Base-by-base conservation (phyloP, 2,888 invertebrate genomes). In the Watsonalla cultraria region DNA sequence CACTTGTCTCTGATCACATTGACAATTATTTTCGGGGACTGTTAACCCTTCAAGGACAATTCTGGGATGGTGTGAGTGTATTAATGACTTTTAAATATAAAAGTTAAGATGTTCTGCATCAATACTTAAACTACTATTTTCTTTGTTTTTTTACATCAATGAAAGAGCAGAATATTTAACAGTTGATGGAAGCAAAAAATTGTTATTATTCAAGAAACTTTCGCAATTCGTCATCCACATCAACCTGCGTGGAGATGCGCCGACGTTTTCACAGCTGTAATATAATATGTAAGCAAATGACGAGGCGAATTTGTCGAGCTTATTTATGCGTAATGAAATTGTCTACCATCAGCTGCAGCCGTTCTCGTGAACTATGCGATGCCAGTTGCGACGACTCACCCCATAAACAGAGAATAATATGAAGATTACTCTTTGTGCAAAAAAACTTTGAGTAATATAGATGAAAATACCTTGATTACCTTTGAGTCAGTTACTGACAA, bases 211-310 rank as follows among this genome's bases (percentile, higher is more conserved):
- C 42, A 42, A 42, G 42, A 11, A 42, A 11, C 42, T 11, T 49
- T 37, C 37, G 9, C 49, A 49, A 35, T 37, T 49, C 14, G 49
- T 11, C 37, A 8, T 11, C 37, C 14, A 9, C 39, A 37, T 39
- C 37, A 49, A 49, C 49, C 37, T 49, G 49, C 6, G 49, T 35
- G 61, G 61, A 53, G 60, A 60, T 42, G 61, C 58, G 61, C 60
- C 54, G 65, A 63, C 60, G 58, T 53, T 59, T 58, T 55, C 60
- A 53, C 58, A 60, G 59, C 57, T 58, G 57, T 54, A 57, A 63
- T 65, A 65, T 54, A 57, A 63, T 65, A 65, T 60, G 56, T 61
- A 61, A 61, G 55, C 57, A 60, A 64, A 62, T 65, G 49, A 49
- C 37, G 49, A 49, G 37, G 37, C 49, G 37, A 49, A 49, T 49